These are phyloP conservation scores for Emmelina monodactyla DNA, from an alignment of 2,888 invertebrate species.

Conservation along the genomic window DNA sequence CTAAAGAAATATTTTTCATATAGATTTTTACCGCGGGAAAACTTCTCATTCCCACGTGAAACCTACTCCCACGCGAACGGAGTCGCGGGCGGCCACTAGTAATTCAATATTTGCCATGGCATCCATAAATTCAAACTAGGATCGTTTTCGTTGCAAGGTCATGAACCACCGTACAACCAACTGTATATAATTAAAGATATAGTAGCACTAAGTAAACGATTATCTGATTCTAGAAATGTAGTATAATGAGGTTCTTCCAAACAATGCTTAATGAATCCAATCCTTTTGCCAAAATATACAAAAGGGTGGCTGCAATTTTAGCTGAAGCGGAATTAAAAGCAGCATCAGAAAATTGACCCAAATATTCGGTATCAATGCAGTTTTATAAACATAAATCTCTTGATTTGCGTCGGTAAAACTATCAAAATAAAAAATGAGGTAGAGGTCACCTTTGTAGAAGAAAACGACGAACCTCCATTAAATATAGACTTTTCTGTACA, in stretches of 20 bases:
- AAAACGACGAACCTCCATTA: conserved; percentile 14
- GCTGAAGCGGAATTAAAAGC: conserved; percentile 14
- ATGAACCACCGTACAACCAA: conserved; percentile 16
- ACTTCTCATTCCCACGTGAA: too few species aligned
- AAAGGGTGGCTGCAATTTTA: conserved; percentile 14
- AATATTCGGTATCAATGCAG: conserved; percentile 14
- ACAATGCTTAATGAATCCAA: conserved; percentile 14
- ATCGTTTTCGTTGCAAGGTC: conserved; percentile 15
- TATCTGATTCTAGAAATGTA: conserved; percentile 10
- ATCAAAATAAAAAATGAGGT: conserved; percentile 14
- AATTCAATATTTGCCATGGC: conserved; percentile 3
- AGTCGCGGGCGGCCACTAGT: too few species aligned
- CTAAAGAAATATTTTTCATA: too few species aligned
- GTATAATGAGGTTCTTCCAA: conserved; percentile 11
- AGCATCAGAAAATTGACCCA: conserved; percentile 13
- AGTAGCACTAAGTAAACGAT: conserved; percentile 9
- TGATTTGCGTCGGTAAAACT: conserved; percentile 14
- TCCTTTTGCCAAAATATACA: conserved; percentile 12
- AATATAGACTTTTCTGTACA: conserved; percentile 16
- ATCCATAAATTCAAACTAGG: conserved; percentile 2
- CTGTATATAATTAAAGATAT: conserved; percentile 15
- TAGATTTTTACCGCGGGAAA: too few species aligned
- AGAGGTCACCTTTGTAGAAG: conserved; percentile 14
- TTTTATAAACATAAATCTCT: conserved; percentile 15
- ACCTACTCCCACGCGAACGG: too few species aligned